Conservation (phyloP, 2,797 vertebrate species). For the Lycodopsis pacificus region DNA sequence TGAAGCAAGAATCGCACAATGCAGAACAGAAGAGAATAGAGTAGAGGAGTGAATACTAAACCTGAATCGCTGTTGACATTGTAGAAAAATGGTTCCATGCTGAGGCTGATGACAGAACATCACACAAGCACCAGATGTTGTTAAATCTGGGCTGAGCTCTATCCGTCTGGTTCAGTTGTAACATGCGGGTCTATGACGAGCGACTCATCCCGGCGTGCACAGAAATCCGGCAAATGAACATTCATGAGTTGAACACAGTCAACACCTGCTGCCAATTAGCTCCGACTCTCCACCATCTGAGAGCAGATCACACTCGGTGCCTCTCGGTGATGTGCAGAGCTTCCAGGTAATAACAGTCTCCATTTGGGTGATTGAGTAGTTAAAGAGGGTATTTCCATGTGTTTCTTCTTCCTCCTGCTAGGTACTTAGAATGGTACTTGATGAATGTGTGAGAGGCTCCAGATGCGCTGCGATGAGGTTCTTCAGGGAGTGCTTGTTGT, state of each 20-base stretch:
- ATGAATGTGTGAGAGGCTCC: slow-evolving; percentile 63
- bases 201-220: slow-evolving; percentile 32
- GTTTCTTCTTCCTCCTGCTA: slow-evolving; percentile 31
- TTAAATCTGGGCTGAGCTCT: slow-evolving; percentile 45
- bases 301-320: slow-evolving; percentile 51
- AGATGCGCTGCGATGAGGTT: slow-evolving; percentile 57
- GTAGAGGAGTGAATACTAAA: background rate
- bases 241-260: slow-evolving; percentile 46
- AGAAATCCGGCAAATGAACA: slow-evolving; percentile 32
- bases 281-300: slow-evolving; percentile 58
- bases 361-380: slow-evolving; percentile 72
- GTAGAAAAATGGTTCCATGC: slow-evolving; percentile 13
- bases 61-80: slow-evolving; percentile 27
- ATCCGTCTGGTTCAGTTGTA: slow-evolving; percentile 52
- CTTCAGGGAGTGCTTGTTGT: slow-evolving; percentile 52
- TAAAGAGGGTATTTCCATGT: slow-evolving; percentile 62
- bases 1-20: slow-evolving; percentile 3
- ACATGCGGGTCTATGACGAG: slow-evolving; percentile 45
- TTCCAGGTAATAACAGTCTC: slow-evolving; percentile 71
- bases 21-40: background rate
- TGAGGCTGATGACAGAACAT: slow-evolving; percentile 43
- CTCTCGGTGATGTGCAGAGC: slow-evolving; percentile 50
- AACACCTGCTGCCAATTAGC: slow-evolving; percentile 76
- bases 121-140: slow-evolving; percentile 66
- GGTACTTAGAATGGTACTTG: slow-evolving; percentile 55